A percentile compares a stretch with the other conserved stretches of the same genome.
These are phyloP conservation scores for Euthynnus affinis DNA, from an alignment of 2,797 vertebrate species.

Conservation along the genomic window DNA sequence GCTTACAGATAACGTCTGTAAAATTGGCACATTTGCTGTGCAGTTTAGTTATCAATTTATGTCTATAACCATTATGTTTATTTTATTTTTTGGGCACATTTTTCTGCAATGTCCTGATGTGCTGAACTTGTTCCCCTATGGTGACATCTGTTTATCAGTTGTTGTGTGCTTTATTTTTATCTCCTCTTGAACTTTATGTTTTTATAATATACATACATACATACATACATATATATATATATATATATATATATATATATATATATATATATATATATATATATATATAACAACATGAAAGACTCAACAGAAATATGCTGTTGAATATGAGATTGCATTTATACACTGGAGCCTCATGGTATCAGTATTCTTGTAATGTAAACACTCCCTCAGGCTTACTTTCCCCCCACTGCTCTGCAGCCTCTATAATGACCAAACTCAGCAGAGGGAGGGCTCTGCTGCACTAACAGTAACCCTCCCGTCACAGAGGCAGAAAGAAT, in stretches of 20 bases:
- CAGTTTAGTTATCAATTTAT: not conserved
- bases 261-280: too few species aligned
- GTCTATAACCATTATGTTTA: not conserved
- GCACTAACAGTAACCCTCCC: slow-evolving; percentile 54
- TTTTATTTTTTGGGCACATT: not conserved
- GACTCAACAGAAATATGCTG: not conserved
- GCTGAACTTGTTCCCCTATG: not conserved
- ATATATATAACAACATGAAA: too few species aligned
- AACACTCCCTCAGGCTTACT: slow-evolving; percentile 60
- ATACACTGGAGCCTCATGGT: slow-evolving; percentile 12
- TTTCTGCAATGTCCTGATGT: slow-evolving; percentile 1
- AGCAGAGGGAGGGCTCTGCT: slow-evolving; percentile 61
- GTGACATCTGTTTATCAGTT: slow-evolving; percentile 3
- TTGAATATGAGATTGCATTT: slow-evolving; percentile 12
- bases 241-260: too few species aligned
- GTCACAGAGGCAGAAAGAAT: slow-evolving; percentile 69
- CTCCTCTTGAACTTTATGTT: slow-evolving; percentile 1
- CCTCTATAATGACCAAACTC: slow-evolving; percentile 71
- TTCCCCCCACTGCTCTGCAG: slow-evolving; percentile 50
- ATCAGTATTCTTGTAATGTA: slow-evolving; percentile 68
- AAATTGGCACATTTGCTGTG: too few species aligned
- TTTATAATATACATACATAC: not conserved
- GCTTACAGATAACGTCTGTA: too few species aligned
- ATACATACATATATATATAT: too few species aligned
- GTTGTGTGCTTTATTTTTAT: slow-evolving; percentile 17